phyloP scores from a whole-genome alignment of 2,113 vertebrate species.

The Hyaena hyaena region DNA sequence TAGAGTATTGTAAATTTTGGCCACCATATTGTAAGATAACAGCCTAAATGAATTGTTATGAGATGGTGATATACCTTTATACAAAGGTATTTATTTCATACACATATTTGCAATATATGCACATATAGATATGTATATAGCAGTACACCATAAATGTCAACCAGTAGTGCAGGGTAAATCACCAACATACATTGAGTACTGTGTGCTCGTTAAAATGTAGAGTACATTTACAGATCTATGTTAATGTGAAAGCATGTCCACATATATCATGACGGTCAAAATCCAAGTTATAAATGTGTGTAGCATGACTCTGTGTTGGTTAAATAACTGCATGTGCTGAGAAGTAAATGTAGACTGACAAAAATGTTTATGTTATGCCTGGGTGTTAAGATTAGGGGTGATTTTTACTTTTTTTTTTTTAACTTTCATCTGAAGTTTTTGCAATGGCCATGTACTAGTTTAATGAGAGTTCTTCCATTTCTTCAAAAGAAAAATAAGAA shows the following conservation, averaged over 20 bases:
- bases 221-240: fast-evolving
- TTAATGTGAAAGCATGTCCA: neutral
- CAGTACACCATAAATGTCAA: neutral
- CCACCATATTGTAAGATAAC: neutral
- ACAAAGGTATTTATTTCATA: neutral
- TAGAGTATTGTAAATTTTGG: neutral
- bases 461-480: neutral
- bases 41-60: neutral
- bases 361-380: neutral
- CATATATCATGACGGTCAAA: neutral
- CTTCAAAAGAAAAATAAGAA: neutral
- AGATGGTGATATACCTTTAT: neutral
- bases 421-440: slow-evolving; percentile 31
- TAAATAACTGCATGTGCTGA: neutral
- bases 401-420: neutral
- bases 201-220: neutral
- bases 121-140: neutral
- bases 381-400: neutral
- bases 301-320: neutral
- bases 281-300: neutral
- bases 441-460: neutral
- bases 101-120: neutral
- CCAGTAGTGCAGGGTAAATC: neutral
- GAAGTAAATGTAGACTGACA: neutral
- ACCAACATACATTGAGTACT: fast-evolving